Conservation (phyloP, 2,888 invertebrate species). For the Oligia latruncula region DNA sequence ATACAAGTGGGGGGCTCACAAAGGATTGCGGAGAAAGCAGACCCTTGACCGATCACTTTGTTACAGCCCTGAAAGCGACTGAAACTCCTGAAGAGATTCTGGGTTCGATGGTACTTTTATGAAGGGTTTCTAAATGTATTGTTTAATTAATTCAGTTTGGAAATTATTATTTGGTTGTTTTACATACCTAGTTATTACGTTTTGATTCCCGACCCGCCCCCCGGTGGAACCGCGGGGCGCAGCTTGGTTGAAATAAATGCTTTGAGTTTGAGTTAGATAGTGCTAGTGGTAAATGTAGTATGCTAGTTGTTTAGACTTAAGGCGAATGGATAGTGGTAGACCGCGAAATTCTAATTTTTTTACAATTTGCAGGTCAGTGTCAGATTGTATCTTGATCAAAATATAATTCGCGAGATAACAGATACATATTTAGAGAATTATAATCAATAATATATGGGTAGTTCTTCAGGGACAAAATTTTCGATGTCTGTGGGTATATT, state of each 20-base stretch:
- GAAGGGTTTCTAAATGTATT: slow-evolving; percentile 19
- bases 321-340: too few relatives aligned
- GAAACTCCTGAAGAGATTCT: slow-evolving; percentile 48
- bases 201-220: too few relatives aligned
- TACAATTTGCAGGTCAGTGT: too few relatives aligned
- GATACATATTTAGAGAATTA: too few relatives aligned
- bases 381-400: too few relatives aligned
- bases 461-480: too few relatives aligned
- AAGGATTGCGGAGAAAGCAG: slow-evolving; percentile 58
- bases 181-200: too few relatives aligned
- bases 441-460: too few relatives aligned
- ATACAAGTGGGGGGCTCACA: slow-evolving; percentile 56
- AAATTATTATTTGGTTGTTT: background rate
- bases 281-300: background rate
- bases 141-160: slow-evolving; percentile 8
- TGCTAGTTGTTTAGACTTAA: background rate
- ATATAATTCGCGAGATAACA: too few relatives aligned
- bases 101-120: background rate
- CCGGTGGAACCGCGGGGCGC: too few relatives aligned
- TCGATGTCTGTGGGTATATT: too few relatives aligned
- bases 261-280: background rate
- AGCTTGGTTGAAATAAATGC: background rate
- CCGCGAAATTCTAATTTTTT: too few relatives aligned
- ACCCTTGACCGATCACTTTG: slow-evolving; percentile 70
- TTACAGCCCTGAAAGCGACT: slow-evolving; percentile 62